Evolutionary conservation across 2,113 vertebrate species (phyloP).

Genomic region (Sus scrofa): T2T-Sscrofa CM000814.6:71932001-71932500

Average conservation of each 20-base stretch:
- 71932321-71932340: slow-evolving; percentile 3
- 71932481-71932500: neutral
- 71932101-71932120: slow-evolving; percentile 76
- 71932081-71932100: slow-evolving; percentile 82
- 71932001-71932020: neutral
- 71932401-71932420: neutral
- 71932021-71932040: too few relatives aligned
- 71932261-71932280: neutral
- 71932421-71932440: neutral
- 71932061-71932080: rapidly evolving
- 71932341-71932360: slow-evolving; percentile 69
- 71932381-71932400: neutral
- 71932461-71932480: neutral
- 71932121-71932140: slow-evolving; percentile 81
- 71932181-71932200: rapidly evolving
- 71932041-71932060: too few relatives aligned
- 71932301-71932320: slow-evolving; percentile 67
- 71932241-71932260: slow-evolving; percentile 72
- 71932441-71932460: neutral
- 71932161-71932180: slow-evolving; percentile 76
- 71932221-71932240: slow-evolving; percentile 77
- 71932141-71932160: slow-evolving; percentile 72
- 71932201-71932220: rapidly evolving
- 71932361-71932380: too few relatives aligned
- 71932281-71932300: slow-evolving; percentile 44